Evolutionary conservation across 2,797 vertebrate genomes (phyloP).

Genomic region (Zenarchopterus dispar): DNA sequence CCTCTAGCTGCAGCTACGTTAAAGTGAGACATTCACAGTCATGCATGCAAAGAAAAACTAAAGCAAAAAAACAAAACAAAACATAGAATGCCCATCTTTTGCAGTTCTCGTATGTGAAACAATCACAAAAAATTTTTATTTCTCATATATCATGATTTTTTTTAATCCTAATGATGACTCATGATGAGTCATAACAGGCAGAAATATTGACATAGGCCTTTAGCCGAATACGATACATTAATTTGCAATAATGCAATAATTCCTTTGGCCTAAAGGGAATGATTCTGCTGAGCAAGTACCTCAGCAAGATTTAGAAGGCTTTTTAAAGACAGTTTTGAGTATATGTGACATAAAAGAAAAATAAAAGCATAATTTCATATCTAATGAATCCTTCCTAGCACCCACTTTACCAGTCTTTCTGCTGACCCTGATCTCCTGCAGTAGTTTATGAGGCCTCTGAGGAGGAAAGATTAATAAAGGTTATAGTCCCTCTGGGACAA

Average conservation of each 20-base stretch:
- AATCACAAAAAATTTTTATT: no score
- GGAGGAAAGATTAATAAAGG: conserved; percentile 74
- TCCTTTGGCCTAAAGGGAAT: not conserved
- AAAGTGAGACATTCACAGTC: conserved; percentile 24
- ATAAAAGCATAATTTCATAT: conserved; percentile 23
- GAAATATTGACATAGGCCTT: no score
- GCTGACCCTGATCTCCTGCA: conserved; percentile 46
- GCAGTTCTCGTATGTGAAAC: no score
- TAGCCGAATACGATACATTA: no score
- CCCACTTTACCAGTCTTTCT: conserved; percentile 16
- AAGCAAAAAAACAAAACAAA: no score
- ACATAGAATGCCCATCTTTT: no score
- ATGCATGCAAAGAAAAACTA: no score
- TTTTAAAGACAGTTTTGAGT: conserved; percentile 7
- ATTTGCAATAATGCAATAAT: not conserved
- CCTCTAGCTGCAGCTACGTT: conserved; percentile 14
- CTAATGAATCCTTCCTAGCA: conserved; percentile 31
- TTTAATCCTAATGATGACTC: no score
- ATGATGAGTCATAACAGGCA: no score
- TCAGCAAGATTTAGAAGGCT: conserved; percentile 7
- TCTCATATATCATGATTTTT: no score
- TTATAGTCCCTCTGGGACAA: conserved; percentile 65
- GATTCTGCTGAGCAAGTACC: not conserved
- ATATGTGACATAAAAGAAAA: conserved; percentile 20
- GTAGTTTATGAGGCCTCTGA: conserved; percentile 66